Base-by-base conservation (phyloP, 1,140 invertebrate genomes). In the Cydia strobilella region DNA sequence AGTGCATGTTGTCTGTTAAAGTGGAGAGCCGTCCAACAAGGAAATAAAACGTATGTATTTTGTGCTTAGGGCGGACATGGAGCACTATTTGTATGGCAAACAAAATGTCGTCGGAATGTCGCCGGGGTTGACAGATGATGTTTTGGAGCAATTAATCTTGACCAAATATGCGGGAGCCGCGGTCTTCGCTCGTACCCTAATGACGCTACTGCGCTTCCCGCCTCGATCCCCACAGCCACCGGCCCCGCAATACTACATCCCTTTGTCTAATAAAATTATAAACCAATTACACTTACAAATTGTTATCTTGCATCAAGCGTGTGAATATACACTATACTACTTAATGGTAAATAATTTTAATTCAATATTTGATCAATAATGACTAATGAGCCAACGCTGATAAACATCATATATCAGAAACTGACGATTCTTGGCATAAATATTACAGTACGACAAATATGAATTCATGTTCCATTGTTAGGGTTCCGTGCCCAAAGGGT, bases 91-190 rank as follows among this genome's bases (percentile, higher is more conserved):
- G 83, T 86, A 82, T 75, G 39, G 66, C 83, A 87, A 86, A 88
- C 83, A 87, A 86, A 86, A 86, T 82, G 81, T 85, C 83, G 82
- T 81, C 81, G 77, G 79, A 83, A 85, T 82, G 80, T 83, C 80
- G 79, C 79, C 72, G 79, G 76, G 79, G 81, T 84, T 86, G 86
- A 89, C 84, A 86, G 84, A 87, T 88, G 87, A 86, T 88, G 85
- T 85, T 71, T 82, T 82, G 81, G 78, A 80, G 82, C 84, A 88
- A 90, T 90, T 88, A 88, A 90, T 90, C 86, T 88, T 86, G 86
- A 86, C 87, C 85, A 87, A 89, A 88, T 86, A 87, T 87, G 82
- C 86, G 85, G 83, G 83, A 82, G 83, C 85, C 87, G 86, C 78
- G 86, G 81, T 75, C 77, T 77, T 79, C 79, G 79, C 77, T 59